Percentiles rank a stretch among this genome's conserved stretches.
phyloP scores from a whole-genome alignment of 2,797 vertebrate species.

The Acanthornis magna region DNA sequence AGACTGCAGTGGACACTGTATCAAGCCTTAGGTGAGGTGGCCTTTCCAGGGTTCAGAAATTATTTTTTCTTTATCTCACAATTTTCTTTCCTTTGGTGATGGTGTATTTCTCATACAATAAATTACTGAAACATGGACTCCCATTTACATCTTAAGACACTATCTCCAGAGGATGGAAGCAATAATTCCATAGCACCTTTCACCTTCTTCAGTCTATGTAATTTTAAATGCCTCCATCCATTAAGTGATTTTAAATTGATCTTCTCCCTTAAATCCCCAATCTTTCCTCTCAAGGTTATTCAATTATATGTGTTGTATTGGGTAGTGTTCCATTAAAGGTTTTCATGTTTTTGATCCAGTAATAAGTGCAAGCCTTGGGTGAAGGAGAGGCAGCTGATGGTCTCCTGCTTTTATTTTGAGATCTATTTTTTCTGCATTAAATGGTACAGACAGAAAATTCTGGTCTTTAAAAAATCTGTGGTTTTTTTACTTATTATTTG shows the following conservation, averaged over 20 bases:
- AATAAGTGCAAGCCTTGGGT: neutral
- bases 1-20: neutral
- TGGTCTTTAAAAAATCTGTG: neutral
- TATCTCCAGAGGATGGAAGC: conserved; percentile 34
- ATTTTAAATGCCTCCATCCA: conserved; percentile 54
- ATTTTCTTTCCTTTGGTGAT: neutral
- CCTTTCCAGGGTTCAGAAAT: neutral
- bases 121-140: neutral
- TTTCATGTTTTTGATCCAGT: conserved; percentile 10
- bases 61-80: neutral
- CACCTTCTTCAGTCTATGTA: conserved; percentile 52
- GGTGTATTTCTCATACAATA: neutral
- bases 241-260: conserved; percentile 65
- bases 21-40: neutral
- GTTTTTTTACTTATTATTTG: neutral
- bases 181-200: conserved; percentile 62
- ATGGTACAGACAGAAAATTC: neutral
- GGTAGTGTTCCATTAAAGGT: conserved; percentile 10
- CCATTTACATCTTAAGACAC: conserved; percentile 52
- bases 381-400: neutral
- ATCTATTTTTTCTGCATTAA: neutral
- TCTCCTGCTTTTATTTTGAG: conserved; percentile 13
- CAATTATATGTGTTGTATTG: conserved; percentile 41
- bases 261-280: conserved; percentile 43
- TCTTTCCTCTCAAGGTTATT: conserved; percentile 58